Conservation (phyloP, 2,797 vertebrate genomes). For the Benthosema pterotum region DNA sequence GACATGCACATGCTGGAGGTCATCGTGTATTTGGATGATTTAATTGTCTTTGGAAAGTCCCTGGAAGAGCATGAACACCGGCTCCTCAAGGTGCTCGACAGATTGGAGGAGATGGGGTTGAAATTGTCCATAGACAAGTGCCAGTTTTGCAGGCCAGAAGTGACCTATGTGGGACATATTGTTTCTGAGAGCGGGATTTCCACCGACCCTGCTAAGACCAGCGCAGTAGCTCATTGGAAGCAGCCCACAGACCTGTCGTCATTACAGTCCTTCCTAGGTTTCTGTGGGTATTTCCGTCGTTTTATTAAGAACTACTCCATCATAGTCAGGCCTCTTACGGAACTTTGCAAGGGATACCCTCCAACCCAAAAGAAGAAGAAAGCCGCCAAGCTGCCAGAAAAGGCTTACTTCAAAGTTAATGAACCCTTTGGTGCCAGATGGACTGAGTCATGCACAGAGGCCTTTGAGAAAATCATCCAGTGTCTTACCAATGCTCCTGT, state of each 20-base stretch:
- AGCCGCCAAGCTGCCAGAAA: neutral
- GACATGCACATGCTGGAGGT: constrained; percentile 18
- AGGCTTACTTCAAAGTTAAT: neutral
- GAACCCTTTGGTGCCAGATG: neutral
- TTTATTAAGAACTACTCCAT: constrained; percentile 12
- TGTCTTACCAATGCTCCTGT: too few relatives aligned
- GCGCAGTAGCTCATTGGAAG: neutral
- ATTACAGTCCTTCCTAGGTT: neutral
- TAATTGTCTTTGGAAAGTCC: neutral
- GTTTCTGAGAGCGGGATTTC: neutral
- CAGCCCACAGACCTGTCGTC: neutral
- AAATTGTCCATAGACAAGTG: neutral
- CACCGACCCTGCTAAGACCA: neutral
- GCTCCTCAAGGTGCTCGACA: constrained; percentile 1
- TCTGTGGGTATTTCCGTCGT: constrained; percentile 2
- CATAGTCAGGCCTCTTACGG: constrained; percentile 5
- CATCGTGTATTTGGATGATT: neutral
- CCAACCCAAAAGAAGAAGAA: neutral
- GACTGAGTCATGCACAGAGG: too few relatives aligned
- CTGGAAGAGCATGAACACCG: neutral
- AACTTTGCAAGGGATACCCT: constrained; percentile 7
- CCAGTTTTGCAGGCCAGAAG: too few relatives aligned
- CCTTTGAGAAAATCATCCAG: too few relatives aligned
- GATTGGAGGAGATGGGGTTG: constrained; percentile 7
- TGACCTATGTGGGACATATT: too few relatives aligned